Evolutionary conservation across 1,140 invertebrate genomes (phyloP), one percentile per base, ranked within the genome.

Genomic region (Drosophila sproati): DNA sequence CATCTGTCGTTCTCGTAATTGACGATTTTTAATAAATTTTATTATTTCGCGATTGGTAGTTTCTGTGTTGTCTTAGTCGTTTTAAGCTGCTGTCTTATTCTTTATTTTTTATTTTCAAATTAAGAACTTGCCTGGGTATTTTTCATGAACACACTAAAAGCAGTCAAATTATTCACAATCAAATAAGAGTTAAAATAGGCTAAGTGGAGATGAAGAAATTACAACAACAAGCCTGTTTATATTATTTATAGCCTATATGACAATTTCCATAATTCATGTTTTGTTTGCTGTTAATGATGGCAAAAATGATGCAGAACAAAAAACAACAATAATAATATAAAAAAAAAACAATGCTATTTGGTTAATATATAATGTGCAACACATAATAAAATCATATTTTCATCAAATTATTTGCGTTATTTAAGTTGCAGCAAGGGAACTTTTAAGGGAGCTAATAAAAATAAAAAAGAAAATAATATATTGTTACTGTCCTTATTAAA

Each of bases 331-430:
- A 87, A 73, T 72, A 77, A 81, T 20, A 20, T 20, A 20, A 20
- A 20, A 0, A 0, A 12, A 73, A 79, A 85, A 80, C 72, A 64
- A 60, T 69, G 3, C 6, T n/a, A 43, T n/a, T 43, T 43, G 39
- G 10, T 43, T 80, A 85, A 59, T 66, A 77, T 78, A 78, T 80
- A 74, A 82, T 69, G 70, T 72, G 68, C 68, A 35, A 77, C 57
- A 56, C 12, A 62, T 56, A 57, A 74, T 43, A 62, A 56, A 69
- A n/a, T 55, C 48, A 37, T 39, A 73, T 61, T 61, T 68, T 31
- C 20, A 37, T 35, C 12, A 20, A 60, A 48, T 47, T 4, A 48
- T 34, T 34, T 31, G 3, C 4, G 4, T 28, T 34, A 8, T 32
- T 12, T 60, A 2, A 57, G 37, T 31, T 28, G 5, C 20, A 29